Evolutionary conservation across 1,140 invertebrate species (phyloP).

Genomic region (Amphibalanus amphitrite): DNA sequence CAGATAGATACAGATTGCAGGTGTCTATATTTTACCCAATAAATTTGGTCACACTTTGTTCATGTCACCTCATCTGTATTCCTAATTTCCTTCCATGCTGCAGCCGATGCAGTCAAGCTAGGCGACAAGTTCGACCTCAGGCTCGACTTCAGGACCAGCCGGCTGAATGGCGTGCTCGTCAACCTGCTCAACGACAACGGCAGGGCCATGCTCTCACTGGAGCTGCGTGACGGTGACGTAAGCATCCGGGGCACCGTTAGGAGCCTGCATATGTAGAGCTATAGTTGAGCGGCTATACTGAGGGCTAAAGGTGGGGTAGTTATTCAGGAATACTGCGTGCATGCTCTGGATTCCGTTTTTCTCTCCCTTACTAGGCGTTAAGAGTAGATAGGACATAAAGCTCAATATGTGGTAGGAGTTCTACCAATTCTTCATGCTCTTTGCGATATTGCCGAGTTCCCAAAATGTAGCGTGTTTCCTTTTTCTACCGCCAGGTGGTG

Average conservation of each 20-base stretch:
- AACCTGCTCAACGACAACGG: constrained; percentile 43
- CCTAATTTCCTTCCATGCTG: no score
- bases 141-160: constrained; percentile 66
- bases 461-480: constrained; percentile 10
- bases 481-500: constrained; percentile 36
- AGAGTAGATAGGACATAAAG: background rate
- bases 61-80: no score
- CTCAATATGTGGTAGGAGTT: background rate
- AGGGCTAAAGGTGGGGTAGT: no score
- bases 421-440: background rate
- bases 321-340: background rate
- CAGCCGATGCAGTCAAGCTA: constrained; percentile 50
- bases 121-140: constrained; percentile 48
- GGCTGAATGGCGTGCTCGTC: constrained; percentile 58
- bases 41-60: no score
- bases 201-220: constrained; percentile 50
- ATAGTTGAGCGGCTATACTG: background rate
- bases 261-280: background rate
- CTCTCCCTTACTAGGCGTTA: background rate
- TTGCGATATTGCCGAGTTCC: background rate
- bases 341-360: background rate
- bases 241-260: constrained; percentile 15
- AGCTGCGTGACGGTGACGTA: constrained; percentile 55
- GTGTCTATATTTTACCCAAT: no score
- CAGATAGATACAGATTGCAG: no score